These are phyloP conservation scores for Telmatherina bonti DNA, from an alignment of 2,797 vertebrate genomes.

Conservation along the genomic window DNA sequence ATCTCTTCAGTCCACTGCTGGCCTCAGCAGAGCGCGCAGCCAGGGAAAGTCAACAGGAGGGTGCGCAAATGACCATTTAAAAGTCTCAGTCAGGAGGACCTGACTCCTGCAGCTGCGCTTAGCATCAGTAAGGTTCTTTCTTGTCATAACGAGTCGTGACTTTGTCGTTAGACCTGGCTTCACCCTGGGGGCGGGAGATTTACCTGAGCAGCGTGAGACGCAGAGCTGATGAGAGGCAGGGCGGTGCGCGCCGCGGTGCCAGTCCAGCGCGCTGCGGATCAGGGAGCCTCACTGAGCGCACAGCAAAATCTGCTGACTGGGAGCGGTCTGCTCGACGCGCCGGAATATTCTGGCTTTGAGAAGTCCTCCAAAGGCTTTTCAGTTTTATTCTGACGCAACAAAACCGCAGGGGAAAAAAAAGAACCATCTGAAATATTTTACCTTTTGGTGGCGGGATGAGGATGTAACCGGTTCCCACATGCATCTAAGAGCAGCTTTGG, in stretches of 20 bases:
- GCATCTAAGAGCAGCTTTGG: conserved; percentile 54
- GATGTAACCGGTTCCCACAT: conserved; percentile 56
- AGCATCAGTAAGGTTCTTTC: not conserved
- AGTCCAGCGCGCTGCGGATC: conserved; percentile 53
- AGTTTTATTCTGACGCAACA: conserved; percentile 7
- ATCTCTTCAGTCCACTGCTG: conserved; percentile 51
- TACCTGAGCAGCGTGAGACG: conserved; percentile 54
- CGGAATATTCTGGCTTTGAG: conserved; percentile 11
- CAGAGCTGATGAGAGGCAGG: conserved; percentile 58
- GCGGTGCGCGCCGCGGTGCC: conserved; percentile 35
- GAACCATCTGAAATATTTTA: conserved; percentile 18
- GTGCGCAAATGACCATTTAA: not conserved
- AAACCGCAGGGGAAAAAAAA: not conserved
- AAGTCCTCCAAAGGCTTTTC: conserved; percentile 20
- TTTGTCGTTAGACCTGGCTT: not conserved
- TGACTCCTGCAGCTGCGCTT: not conserved
- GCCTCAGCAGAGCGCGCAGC: conserved; percentile 57
- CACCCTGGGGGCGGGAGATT: not conserved
- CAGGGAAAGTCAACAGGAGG: conserved; percentile 62
- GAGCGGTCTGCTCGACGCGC: conserved; percentile 64
- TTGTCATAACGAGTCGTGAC: conserved; percentile 14
- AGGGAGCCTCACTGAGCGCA: conserved; percentile 35
- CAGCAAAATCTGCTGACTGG: conserved; percentile 39
- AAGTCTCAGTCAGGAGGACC: conserved; percentile 11
- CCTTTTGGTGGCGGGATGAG: conserved; percentile 20